phyloP scores from a whole-genome alignment of 2,888 invertebrate genomes.

The Esperia sulphurella region DNA sequence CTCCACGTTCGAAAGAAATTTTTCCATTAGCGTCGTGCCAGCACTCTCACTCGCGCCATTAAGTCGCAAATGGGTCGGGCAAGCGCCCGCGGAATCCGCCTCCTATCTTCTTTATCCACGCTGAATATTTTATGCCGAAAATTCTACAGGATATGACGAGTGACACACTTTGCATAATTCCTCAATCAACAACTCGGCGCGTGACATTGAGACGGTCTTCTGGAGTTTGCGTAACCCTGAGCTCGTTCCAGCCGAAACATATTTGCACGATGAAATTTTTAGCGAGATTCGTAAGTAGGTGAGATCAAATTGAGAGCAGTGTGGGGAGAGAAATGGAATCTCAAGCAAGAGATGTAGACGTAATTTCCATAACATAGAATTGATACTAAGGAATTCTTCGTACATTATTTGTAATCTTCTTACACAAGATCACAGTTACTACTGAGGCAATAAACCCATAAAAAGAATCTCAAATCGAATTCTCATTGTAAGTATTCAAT shows the following conservation, averaged over 20 bases:
- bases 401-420: no score
- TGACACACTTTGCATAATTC: slow-evolving; percentile 45
- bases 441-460: not conserved
- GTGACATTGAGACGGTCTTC: slow-evolving; percentile 42
- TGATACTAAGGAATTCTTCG: no score
- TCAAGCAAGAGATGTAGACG: no score
- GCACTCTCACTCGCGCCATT: slow-evolving; percentile 48
- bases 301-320: not conserved
- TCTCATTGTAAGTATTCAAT: slow-evolving; percentile 12
- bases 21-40: slow-evolving; percentile 50
- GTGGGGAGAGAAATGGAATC: no score
- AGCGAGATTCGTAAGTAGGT: slow-evolving; percentile 1
- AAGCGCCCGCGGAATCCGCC: slow-evolving; percentile 37
- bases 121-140: slow-evolving; percentile 31
- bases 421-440: no score
- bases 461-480: slow-evolving; percentile 2
- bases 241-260: slow-evolving; percentile 29
- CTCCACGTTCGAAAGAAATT: slow-evolving; percentile 43
- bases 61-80: slow-evolving; percentile 52
- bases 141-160: slow-evolving; percentile 35
- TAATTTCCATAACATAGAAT: no score
- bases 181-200: slow-evolving; percentile 39
- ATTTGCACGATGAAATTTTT: slow-evolving; percentile 20
- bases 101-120: slow-evolving; percentile 38
- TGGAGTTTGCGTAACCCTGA: slow-evolving; percentile 45